Conservation (phyloP, 1,140 invertebrate genomes). For the Helicorthomorpha holstii region DNA sequence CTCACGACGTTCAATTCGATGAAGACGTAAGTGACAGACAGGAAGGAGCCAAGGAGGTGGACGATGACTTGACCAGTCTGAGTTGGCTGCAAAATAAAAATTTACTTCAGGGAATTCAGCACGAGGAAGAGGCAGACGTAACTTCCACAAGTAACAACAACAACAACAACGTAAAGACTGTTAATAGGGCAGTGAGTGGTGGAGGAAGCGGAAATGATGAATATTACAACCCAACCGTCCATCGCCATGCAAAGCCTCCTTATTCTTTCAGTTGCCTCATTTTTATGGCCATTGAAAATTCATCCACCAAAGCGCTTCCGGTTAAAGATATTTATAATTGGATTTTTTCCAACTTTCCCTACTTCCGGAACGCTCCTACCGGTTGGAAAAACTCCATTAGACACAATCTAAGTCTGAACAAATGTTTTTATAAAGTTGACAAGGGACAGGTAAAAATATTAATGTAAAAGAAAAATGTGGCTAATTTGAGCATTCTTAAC, state of each 20-base stretch:
- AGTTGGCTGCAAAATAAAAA: conserved; percentile 84
- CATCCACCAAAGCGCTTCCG: conserved; percentile 65
- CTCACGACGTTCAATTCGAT: background rate
- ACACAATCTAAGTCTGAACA: conserved; percentile 36
- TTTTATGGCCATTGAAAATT: conserved; percentile 93
- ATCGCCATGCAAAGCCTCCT: conserved; percentile 74
- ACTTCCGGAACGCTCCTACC: conserved; percentile 32
- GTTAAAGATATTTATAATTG: conserved; percentile 97
- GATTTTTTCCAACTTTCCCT: conserved; percentile 52
- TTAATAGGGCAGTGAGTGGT: background rate
- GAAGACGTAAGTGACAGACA: background rate
- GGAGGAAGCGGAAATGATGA: background rate
- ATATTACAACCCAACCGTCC: conserved; percentile 39
- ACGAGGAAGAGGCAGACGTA: too few species aligned
- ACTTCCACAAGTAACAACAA: background rate
- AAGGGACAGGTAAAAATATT: conserved; percentile 47
- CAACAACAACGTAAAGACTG: background rate
- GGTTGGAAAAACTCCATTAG: conserved; percentile 40
- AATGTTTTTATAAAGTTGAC: conserved; percentile 38
- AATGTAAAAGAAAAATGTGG: background rate
- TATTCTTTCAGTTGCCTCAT: conserved; percentile 91
- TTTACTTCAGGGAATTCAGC: conserved; percentile 33
- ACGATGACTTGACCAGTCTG: conserved; percentile 74
- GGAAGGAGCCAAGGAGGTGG: conserved; percentile 19
- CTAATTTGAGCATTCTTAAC: background rate